A percentile compares a stretch with the other conserved stretches of the same genome.
Evolutionary conservation across 2,113 vertebrate genomes (phyloP).

Genomic region (Thamnophis sirtalis): DNA sequence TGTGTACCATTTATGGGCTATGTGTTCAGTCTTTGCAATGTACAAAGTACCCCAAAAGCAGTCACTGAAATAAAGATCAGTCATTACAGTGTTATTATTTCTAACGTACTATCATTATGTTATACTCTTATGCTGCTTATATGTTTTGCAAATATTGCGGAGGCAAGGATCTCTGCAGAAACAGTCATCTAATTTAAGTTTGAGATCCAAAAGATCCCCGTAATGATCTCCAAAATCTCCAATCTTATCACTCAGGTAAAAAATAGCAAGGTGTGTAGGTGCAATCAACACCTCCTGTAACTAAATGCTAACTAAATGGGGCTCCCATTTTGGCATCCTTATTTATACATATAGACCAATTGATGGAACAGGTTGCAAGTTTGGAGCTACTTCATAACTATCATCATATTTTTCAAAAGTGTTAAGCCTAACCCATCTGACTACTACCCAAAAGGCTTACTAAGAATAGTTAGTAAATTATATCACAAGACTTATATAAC

Average conservation of each 20-base stretch:
- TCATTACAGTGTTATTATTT: background rate
- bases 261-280: background rate
- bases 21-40: background rate
- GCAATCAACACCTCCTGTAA: background rate
- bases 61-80: background rate
- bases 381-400: background rate
- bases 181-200: background rate
- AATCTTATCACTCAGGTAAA: background rate
- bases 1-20: background rate
- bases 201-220: background rate
- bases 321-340: background rate
- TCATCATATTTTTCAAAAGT: background rate
- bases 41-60: background rate
- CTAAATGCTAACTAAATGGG: background rate
- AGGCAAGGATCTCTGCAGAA: background rate
- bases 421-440: background rate
- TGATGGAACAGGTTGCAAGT: background rate
- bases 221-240: background rate
- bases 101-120: background rate
- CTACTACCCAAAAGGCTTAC: background rate
- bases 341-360: background rate
- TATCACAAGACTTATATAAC: background rate
- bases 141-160: background rate
- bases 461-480: background rate
- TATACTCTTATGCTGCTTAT: background rate